Percentiles rank a stretch among this genome's conserved stretches.
These are phyloP conservation scores for Sebastes matsubarae DNA, from an alignment of 2,797 vertebrate species.

Conservation along the genomic window DNA sequence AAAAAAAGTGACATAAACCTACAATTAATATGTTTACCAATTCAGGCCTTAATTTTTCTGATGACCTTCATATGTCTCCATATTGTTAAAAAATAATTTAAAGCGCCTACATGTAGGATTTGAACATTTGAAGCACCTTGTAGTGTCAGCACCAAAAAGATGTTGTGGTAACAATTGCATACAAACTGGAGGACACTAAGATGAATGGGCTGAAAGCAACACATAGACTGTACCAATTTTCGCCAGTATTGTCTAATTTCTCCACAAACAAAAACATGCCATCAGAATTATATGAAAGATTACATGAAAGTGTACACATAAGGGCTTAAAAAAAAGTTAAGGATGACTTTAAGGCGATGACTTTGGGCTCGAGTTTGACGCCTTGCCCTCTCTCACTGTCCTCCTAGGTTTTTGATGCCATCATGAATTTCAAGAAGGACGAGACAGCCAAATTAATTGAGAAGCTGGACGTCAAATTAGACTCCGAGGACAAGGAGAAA, in stretches of 20 bases:
- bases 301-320: background rate
- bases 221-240: background rate
- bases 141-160: background rate
- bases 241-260: background rate
- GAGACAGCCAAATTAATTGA: constrained; percentile 90
- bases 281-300: background rate
- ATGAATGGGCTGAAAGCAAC: background rate
- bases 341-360: background rate
- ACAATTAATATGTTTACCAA: background rate
- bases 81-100: background rate
- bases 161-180: background rate
- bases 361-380: background rate
- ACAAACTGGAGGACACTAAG: background rate
- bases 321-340: background rate
- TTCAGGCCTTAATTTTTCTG: background rate
- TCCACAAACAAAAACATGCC: background rate
- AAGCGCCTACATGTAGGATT: background rate
- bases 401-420: constrained; percentile 92
- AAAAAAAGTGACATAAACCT: background rate
- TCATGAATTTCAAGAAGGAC: constrained; percentile 96
- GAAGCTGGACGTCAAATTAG: constrained; percentile 93
- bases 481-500: constrained; percentile 91
- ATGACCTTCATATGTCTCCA: background rate
- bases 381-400: background rate
- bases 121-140: background rate